Conservation (phyloP, 2,113 vertebrate genomes). For the Prolemur simus region DNA sequence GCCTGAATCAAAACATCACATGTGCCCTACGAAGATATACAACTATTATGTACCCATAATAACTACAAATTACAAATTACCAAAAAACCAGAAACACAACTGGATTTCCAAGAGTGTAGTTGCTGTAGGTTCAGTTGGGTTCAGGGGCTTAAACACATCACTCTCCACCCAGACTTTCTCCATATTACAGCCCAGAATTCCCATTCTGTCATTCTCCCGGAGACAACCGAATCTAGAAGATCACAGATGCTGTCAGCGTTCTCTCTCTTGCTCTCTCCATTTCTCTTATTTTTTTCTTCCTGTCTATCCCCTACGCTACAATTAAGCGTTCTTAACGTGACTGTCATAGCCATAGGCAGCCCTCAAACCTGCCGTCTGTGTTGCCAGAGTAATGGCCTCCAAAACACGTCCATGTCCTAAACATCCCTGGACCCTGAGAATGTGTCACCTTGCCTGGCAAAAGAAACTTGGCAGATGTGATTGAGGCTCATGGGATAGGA, state of each 20-base stretch:
- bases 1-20: too few relatives aligned
- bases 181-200: not conserved
- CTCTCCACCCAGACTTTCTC: not conserved
- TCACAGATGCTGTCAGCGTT: not conserved
- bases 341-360: not conserved
- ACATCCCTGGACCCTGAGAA: not conserved
- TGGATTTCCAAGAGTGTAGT: not conserved
- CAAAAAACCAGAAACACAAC: not conserved
- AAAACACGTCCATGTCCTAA: not conserved
- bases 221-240: not conserved
- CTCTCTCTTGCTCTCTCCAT: not conserved
- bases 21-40: too few relatives aligned
- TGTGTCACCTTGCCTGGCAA: not conserved
- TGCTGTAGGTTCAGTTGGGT: not conserved
- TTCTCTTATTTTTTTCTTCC: not conserved
- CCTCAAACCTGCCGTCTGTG: not conserved
- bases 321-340: not conserved
- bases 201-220: not conserved
- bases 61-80: too few relatives aligned
- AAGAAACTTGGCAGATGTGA: not conserved
- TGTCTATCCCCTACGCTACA: not conserved
- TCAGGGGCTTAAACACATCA: not conserved
- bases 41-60: too few relatives aligned
- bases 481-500: too few relatives aligned
- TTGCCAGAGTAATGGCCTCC: not conserved